These are phyloP conservation scores for Carapus acus DNA, from an alignment of 2,797 vertebrate species.

Conservation along the genomic window DNA sequence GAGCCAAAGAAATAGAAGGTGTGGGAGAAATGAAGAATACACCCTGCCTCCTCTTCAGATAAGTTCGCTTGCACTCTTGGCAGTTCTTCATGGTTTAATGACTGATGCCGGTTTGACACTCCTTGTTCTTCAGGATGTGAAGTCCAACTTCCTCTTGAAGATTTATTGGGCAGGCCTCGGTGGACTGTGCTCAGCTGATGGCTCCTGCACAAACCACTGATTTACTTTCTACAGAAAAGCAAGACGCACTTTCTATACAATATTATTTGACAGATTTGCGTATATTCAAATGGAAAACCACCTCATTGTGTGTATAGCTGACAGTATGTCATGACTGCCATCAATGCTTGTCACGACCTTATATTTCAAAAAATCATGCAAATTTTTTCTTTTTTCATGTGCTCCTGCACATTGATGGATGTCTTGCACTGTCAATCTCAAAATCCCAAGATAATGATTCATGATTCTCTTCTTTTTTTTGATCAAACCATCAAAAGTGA, in stretches of 20 bases:
- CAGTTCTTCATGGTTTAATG: conserved; percentile 1
- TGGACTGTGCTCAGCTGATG: not conserved
- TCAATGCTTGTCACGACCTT: conserved; percentile 28
- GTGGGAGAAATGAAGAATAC: conserved; percentile 1
- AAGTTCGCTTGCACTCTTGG: not conserved
- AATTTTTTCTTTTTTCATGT: conserved; percentile 12
- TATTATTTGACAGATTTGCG: conserved; percentile 12
- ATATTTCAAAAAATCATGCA: conserved; percentile 26
- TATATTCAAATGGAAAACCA: conserved; percentile 4
- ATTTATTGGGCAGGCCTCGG: not conserved
- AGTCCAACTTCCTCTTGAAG: not conserved
- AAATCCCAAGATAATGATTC: conserved; percentile 52
- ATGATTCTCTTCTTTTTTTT: conserved; percentile 48
- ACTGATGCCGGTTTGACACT: not conserved
- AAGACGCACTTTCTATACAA: conserved; percentile 15
- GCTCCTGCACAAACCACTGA: not conserved
- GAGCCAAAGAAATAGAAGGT: conserved; percentile 18
- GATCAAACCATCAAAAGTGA: conserved; percentile 58
- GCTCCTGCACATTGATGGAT: conserved; percentile 29
- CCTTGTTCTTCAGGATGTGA: conserved; percentile 1
- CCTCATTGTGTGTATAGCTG: conserved; percentile 15
- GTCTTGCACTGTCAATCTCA: conserved; percentile 48
- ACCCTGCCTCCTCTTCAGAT: not conserved
- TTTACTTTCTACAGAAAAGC: conserved; percentile 12
- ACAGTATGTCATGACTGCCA: conserved; percentile 14